Percentiles rank a stretch among this genome's conserved stretches.
These are phyloP conservation scores for Thamnaconus septentrionalis DNA, from an alignment of 2,113 vertebrate species.

Conservation along the genomic window DNA sequence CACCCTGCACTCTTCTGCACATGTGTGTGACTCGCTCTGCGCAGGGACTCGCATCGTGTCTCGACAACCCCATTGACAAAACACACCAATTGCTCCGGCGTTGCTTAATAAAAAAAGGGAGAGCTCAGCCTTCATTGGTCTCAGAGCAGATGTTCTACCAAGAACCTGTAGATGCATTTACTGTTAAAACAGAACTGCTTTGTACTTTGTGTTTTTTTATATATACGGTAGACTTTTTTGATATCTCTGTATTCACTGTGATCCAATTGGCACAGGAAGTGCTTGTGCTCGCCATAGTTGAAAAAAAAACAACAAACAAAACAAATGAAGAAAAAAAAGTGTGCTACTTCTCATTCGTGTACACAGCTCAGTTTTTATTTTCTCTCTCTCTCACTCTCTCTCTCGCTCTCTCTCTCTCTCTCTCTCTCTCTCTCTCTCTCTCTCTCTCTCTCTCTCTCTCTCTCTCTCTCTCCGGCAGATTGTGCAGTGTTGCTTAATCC, in stretches of 20 bases:
- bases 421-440: too few species aligned
- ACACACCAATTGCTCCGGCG: neutral
- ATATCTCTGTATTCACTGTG: constrained; percentile 72
- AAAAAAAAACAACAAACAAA: neutral
- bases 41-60: too few species aligned
- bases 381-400: neutral
- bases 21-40: too few species aligned
- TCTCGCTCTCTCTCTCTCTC: too few species aligned
- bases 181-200: constrained; percentile 63
- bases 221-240: constrained; percentile 67
- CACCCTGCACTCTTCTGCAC: too few species aligned
- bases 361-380: constrained; percentile 31
- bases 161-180: constrained; percentile 50
- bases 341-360: constrained; percentile 50
- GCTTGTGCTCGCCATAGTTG: constrained; percentile 57
- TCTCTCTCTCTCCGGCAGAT: constrained; percentile 46
- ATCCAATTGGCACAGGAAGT: constrained; percentile 53
- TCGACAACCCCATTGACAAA: constrained; percentile 12
- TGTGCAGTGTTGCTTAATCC: constrained; percentile 49
- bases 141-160: constrained; percentile 37
- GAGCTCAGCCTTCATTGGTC: constrained; percentile 46
- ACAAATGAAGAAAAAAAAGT: constrained; percentile 8
- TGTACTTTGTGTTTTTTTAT: constrained; percentile 71
- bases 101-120: constrained; percentile 7
- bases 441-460: too few species aligned